Evolutionary conservation across 2,113 vertebrate genomes (phyloP).

Genomic region (Pseudonaja textilis): DNA sequence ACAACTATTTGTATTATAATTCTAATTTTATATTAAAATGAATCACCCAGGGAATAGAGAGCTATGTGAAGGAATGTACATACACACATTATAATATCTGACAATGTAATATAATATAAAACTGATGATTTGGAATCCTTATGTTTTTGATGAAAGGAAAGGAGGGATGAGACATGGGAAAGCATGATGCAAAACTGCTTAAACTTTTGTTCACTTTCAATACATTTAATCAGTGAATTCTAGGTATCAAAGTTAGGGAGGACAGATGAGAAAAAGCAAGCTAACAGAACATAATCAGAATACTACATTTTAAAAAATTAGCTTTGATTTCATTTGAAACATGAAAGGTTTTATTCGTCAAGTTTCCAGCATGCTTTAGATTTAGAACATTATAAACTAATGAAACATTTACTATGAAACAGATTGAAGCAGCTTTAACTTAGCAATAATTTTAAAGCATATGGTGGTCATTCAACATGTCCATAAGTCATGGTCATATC

Average conservation of each 20-base stretch:
- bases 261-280: neutral
- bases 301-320: neutral
- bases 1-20: neutral
- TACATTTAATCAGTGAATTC: neutral
- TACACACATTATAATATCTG: neutral
- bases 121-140: neutral
- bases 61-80: neutral
- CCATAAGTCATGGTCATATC: conserved; percentile 6
- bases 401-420: conserved; percentile 34
- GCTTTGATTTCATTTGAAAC: neutral
- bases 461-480: conserved; percentile 32
- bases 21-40: conserved; percentile 3
- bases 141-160: neutral
- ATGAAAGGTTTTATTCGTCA: neutral
- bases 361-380: neutral
- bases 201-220: neutral
- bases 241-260: neutral
- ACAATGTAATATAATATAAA: neutral
- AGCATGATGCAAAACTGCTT: neutral
- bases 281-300: neutral
- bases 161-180: neutral
- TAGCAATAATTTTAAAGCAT: conserved; percentile 45
- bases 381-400: neutral
- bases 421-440: conserved; percentile 12
- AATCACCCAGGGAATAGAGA: conserved; percentile 7